Evolutionary conservation across 2,888 invertebrate genomes (phyloP).

Genomic region (Scelioninae gen. 1): DNA sequence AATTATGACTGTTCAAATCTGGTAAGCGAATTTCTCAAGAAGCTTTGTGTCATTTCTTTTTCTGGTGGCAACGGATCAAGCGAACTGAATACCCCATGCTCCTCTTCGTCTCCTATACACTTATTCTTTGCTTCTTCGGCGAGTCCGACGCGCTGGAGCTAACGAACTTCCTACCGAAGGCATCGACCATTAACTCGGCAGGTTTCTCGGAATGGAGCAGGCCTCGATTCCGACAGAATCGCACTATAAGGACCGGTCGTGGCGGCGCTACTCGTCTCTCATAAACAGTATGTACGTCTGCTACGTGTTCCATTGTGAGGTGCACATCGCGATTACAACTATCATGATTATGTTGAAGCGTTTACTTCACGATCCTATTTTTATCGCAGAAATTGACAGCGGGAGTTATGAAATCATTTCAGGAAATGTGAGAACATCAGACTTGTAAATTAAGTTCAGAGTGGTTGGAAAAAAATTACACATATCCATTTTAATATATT

Average conservation of each 20-base stretch:
- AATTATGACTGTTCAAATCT: slow-evolving; percentile 67
- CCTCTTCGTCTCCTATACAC: slow-evolving; percentile 29
- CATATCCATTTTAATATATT: background rate
- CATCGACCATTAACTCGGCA: slow-evolving; percentile 76
- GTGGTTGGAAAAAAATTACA: background rate
- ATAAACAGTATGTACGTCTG: slow-evolving; percentile 52
- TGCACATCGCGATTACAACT: slow-evolving; percentile 42
- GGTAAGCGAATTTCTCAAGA: slow-evolving; percentile 50
- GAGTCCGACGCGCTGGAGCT: slow-evolving; percentile 59
- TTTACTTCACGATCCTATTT: slow-evolving; percentile 28
- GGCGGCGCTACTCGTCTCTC: slow-evolving; percentile 60
- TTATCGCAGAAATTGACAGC: slow-evolving; percentile 46
- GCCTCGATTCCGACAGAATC: slow-evolving; percentile 65
- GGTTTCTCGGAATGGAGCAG: slow-evolving; percentile 76
- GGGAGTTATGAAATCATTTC: slow-evolving; percentile 53
- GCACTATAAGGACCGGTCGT: slow-evolving; percentile 68
- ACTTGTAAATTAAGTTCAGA: slow-evolving; percentile 26
- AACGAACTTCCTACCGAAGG: slow-evolving; percentile 74
- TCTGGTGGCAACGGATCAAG: slow-evolving; percentile 39
- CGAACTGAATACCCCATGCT: slow-evolving; percentile 20
- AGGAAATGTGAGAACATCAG: slow-evolving; percentile 35
- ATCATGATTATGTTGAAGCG: slow-evolving; percentile 55
- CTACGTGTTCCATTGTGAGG: slow-evolving; percentile 51
- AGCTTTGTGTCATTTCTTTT: slow-evolving; percentile 61
- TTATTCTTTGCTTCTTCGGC: slow-evolving; percentile 23